Percentiles rank a stretch among this genome's conserved stretches.
phyloP scores from a whole-genome alignment of 2,113 vertebrate genomes.

The Vulpes lagopus region DNA sequence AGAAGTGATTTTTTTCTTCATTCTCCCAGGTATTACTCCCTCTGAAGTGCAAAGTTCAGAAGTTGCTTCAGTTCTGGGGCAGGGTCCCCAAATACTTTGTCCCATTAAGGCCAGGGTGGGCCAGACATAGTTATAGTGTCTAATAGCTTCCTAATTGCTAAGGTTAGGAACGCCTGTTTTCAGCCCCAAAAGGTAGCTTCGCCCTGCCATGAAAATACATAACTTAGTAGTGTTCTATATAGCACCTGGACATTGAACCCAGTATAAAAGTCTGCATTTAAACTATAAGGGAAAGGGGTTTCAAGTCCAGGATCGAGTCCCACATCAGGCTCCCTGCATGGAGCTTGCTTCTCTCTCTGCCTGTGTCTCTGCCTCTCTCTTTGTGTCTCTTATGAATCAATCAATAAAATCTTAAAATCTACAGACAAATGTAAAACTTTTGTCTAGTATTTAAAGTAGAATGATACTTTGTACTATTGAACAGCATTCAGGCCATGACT shows the following conservation, averaged over 20 bases:
- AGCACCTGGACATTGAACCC: neutral
- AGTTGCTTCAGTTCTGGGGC: neutral
- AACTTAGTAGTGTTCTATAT: neutral
- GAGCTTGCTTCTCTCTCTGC: too few species aligned
- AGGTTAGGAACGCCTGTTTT: neutral
- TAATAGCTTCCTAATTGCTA: neutral
- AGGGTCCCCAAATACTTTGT: neutral
- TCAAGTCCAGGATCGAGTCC: neutral
- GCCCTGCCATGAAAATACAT: neutral
- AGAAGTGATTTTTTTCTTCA: conserved; percentile 51
- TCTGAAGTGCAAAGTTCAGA: conserved; percentile 32
- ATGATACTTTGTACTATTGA: conserved; percentile 34
- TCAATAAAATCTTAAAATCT: neutral
- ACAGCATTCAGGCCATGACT: neutral
- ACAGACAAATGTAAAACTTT: conserved; percentile 14
- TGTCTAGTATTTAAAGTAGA: conserved; percentile 44
- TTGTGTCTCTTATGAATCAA: too few species aligned
- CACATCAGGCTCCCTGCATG: too few species aligned
- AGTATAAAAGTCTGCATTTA: neutral
- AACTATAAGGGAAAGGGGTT: neutral
- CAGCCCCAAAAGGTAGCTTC: neutral
- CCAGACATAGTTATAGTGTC: neutral
- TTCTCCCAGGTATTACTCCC: neutral
- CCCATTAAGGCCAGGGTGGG: neutral
- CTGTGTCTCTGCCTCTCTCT: too few species aligned